phyloP scores from a whole-genome alignment of 2,797 vertebrate genomes.

The Aeoliscus strigatus region DNA sequence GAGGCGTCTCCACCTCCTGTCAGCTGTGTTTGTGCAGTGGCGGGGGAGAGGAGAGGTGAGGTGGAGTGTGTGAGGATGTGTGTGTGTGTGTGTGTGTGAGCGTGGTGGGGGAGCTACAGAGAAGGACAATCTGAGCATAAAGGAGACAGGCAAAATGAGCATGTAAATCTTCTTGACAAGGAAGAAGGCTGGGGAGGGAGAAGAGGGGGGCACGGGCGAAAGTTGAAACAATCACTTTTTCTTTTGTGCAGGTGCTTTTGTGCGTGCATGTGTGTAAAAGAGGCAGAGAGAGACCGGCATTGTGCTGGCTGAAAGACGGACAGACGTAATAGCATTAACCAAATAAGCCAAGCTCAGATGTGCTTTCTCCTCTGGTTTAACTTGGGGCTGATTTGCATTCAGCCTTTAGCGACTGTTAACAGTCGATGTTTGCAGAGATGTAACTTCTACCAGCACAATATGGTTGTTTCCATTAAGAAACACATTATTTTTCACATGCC shows the following conservation, averaged over 20 bases:
- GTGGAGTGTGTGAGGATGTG: too few species aligned
- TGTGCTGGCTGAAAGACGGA: too few species aligned
- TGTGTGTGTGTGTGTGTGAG: too few species aligned
- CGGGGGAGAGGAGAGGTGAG: conserved; percentile 14
- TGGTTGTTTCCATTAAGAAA: too few species aligned
- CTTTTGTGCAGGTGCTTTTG: conserved; percentile 74
- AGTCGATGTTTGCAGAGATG: conserved; percentile 4
- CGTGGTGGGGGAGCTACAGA: conserved; percentile 35
- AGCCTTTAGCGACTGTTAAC: conserved; percentile 39
- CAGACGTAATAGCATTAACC: conserved; percentile 56
- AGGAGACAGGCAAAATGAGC: conserved; percentile 38
- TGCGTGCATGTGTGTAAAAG: conserved; percentile 29
- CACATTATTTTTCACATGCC: too few species aligned
- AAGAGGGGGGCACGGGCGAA: conserved; percentile 40
- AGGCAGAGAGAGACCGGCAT: too few species aligned
- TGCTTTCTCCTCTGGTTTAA: conserved; percentile 57
- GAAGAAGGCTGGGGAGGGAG: conserved; percentile 30
- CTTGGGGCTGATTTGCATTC: conserved; percentile 67
- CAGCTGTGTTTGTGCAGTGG: conserved; percentile 96
- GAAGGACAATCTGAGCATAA: conserved; percentile 49
- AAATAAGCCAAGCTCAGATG: conserved; percentile 54
- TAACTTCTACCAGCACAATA: too few species aligned
- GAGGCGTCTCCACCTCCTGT: conserved; percentile 71
- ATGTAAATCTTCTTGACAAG: conserved; percentile 67
- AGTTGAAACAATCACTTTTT: conserved; percentile 74